Base-by-base conservation (phyloP, 2,888 invertebrate genomes). In the Nycteola revayana region DNA sequence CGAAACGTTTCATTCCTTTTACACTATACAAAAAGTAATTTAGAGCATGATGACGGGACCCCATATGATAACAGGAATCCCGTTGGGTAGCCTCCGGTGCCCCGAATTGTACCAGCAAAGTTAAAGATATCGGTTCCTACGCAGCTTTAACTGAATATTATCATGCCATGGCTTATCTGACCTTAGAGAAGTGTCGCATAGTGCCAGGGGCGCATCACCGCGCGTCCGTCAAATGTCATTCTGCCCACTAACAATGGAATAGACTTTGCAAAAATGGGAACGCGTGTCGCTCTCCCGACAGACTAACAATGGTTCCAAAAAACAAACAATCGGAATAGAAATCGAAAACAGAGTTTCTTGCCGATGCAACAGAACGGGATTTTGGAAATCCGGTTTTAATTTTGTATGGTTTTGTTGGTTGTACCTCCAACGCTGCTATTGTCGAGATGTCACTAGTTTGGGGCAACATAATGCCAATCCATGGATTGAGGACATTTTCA, bases 301-400 rank as follows among this genome's bases (percentile, higher is more conserved):
- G 65, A 62, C 61, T 74, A 75, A 86, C 86, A 87, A 86, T 85
- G 81, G 76, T 57, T 50, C 57, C 65, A 84, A 85, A 81, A 86
- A 86, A 85, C 82, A 84, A 88, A 86, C 86, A 85, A 79, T 83
- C 75, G 69, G 39, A 80, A 85, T 85, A 85, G 85, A 87, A 87
- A 87, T 83, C 83, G 85, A 88, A 86, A 87, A 87, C 84, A 78
- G 75, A 79, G 76, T 76, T 79, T 84, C 78, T 83, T 84, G 75
- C 69, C 70, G 75, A 75, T 76, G 79, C 82, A 69, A 75, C 71
- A 53, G 69, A 87, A 87, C 86, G 85, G 87, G 86, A 87, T 86
- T 88, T 87, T 79, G 82, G 78, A 83, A 85, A 86, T 86, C 88
- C 85, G 85, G 87, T 87, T 87, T 78, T 62, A 47, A 64, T 55